A percentile compares a stretch with the other conserved stretches of the same genome.
Evolutionary conservation across 1,140 invertebrate genomes (phyloP).

Genomic region (Armadillidium nasatum): DNA sequence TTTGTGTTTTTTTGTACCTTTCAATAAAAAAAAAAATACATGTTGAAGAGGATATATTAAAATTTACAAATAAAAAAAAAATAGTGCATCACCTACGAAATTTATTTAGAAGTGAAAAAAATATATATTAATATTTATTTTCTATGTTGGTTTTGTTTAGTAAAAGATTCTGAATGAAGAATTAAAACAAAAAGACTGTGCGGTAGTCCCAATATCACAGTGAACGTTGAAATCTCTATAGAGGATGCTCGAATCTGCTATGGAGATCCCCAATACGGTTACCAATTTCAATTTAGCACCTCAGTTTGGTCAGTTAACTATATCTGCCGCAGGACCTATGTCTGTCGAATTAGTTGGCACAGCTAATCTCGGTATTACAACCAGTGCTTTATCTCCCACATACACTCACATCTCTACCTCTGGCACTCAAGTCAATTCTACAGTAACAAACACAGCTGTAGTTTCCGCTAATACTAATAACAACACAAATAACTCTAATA

Average conservation of each 20-base stretch:
- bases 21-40: too few relatives aligned
- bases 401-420: slow-evolving; percentile 39
- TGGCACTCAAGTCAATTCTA: slow-evolving; percentile 30
- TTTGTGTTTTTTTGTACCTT: too few relatives aligned
- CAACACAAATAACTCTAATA: slow-evolving; percentile 14
- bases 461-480: slow-evolving; percentile 36
- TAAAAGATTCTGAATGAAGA: too few relatives aligned
- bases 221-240: too few relatives aligned
- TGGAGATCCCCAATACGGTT: slow-evolving; percentile 42
- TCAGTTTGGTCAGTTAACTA: slow-evolving; percentile 43
- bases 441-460: background rate
- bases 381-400: slow-evolving; percentile 40
- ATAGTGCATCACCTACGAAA: too few relatives aligned
- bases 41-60: too few relatives aligned
- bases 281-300: slow-evolving; percentile 40
- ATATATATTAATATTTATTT: too few relatives aligned
- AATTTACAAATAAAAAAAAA: too few relatives aligned
- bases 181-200: too few relatives aligned
- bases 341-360: slow-evolving; percentile 34
- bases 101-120: too few relatives aligned
- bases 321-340: slow-evolving; percentile 40
- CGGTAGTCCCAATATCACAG: too few relatives aligned
- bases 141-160: too few relatives aligned
- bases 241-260: slow-evolving; percentile 16
- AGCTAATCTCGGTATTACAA: slow-evolving; percentile 39